Percentiles rank a stretch among this genome's conserved stretches.
phyloP scores from a whole-genome alignment of 2,888 invertebrate species.

The Noctua fimbriata region DNA sequence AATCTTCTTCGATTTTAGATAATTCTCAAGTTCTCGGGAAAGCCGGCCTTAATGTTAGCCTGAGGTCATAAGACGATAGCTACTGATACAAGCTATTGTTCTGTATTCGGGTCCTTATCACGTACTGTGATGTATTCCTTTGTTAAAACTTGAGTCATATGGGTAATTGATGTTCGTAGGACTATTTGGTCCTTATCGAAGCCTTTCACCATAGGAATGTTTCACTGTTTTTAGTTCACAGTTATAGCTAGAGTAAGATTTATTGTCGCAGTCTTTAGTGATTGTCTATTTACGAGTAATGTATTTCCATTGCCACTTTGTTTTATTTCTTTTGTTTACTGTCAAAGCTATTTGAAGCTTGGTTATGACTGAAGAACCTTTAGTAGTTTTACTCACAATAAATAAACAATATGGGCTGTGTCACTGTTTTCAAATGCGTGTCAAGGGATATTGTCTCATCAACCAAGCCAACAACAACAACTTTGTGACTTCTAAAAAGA shows the following conservation, averaged over 20 bases:
- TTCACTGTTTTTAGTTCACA: constrained; percentile 9
- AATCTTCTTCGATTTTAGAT: constrained; percentile 81
- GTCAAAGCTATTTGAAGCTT: constrained; percentile 11
- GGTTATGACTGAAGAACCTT: not conserved
- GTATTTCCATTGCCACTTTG: constrained; percentile 4
- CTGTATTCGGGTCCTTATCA: constrained; percentile 45
- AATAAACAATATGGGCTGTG: constrained; percentile 16
- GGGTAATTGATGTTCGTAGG: constrained; percentile 52
- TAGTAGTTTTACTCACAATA: not conserved
- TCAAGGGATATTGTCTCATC: constrained; percentile 6
- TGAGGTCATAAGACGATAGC: constrained; percentile 61
- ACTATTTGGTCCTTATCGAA: constrained; percentile 51
- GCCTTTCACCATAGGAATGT: constrained; percentile 43
- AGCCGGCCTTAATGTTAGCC: constrained; percentile 73
- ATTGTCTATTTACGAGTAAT: constrained; percentile 56
- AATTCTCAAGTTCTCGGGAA: constrained; percentile 74
- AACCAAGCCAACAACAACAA: not conserved
- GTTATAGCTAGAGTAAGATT: constrained; percentile 31
- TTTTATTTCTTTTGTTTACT: constrained; percentile 23
- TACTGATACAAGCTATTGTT: constrained; percentile 69
- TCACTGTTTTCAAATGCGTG: not conserved
- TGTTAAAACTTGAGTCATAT: constrained; percentile 39
- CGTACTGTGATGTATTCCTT: constrained; percentile 47
- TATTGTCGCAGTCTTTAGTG: constrained; percentile 34
- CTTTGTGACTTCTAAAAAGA: constrained; percentile 15